Evolutionary conservation across 2,888 invertebrate genomes (phyloP).

Genomic region (Pyrocoelia pectoralis): DNA sequence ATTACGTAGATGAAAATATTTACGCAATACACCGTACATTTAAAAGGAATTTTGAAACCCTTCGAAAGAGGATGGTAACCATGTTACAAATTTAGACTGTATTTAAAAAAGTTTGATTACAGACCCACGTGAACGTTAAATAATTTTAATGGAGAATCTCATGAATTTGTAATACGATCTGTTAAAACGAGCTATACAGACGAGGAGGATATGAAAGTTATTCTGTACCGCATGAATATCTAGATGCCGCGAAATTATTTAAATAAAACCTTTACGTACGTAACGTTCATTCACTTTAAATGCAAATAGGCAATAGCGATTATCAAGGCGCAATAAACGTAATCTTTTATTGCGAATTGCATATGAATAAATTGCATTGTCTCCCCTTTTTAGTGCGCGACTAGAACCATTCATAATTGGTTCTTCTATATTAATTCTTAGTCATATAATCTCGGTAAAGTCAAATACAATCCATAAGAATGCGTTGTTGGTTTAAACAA

Average conservation of each 20-base stretch:
- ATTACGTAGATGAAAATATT: too few relatives aligned
- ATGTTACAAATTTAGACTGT: too few relatives aligned
- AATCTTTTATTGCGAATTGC: slow-evolving; percentile 34
- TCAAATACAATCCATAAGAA: neutral
- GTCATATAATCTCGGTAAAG: neutral
- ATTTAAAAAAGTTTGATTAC: neutral
- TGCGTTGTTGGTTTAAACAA: neutral
- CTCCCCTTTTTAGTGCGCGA: neutral
- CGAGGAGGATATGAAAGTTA: neutral
- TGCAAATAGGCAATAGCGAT: slow-evolving; percentile 37
- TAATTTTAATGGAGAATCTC: neutral
- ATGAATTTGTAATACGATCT: neutral
- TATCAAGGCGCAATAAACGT: slow-evolving; percentile 21
- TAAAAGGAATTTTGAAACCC: too few relatives aligned
- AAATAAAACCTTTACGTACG: slow-evolving; percentile 25
- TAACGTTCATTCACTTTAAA: slow-evolving; percentile 31
- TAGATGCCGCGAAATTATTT: slow-evolving; percentile 24
- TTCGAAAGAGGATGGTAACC: too few relatives aligned
- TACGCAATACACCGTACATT: too few relatives aligned
- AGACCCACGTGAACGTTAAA: neutral
- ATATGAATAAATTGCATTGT: slow-evolving; percentile 36
- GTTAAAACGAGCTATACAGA: neutral
- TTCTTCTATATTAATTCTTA: neutral
- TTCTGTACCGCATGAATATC: neutral
- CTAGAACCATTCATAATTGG: neutral